These are phyloP conservation scores for Pica pica DNA, from an alignment of 2,113 vertebrate genomes.

Conservation along the genomic window DNA sequence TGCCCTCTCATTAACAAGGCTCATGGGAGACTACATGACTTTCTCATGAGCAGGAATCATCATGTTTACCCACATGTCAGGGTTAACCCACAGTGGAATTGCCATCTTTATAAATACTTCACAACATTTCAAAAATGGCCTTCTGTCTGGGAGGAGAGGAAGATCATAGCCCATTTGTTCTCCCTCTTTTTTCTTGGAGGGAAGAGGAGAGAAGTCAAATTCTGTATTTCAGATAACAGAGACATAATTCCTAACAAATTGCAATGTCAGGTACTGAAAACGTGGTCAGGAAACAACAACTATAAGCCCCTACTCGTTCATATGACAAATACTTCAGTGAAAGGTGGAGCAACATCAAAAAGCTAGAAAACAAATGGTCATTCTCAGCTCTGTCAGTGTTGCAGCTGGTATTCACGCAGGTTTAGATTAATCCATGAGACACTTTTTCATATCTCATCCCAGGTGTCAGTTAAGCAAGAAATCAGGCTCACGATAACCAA, in stretches of 20 bases:
- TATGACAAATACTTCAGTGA: slow-evolving; percentile 39
- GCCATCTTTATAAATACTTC: neutral
- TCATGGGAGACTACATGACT: neutral
- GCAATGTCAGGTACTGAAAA: slow-evolving; percentile 7
- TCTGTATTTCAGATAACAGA: neutral
- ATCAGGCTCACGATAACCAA: slow-evolving; percentile 88
- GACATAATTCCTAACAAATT: neutral
- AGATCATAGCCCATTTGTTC: neutral
- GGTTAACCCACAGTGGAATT: neutral
- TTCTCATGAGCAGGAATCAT: neutral
- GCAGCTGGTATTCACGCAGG: neutral
- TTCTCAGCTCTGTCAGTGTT: neutral
- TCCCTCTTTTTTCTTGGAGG: neutral
- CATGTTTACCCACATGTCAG: neutral
- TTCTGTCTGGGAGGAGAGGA: neutral
- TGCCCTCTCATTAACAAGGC: neutral
- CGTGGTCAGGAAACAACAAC: slow-evolving; percentile 30
- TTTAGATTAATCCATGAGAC: neutral
- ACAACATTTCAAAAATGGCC: neutral
- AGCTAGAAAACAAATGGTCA: slow-evolving; percentile 27
- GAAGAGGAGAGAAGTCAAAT: neutral
- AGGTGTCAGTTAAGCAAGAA: slow-evolving; percentile 84
- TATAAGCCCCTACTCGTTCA: neutral
- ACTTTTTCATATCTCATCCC: neutral
- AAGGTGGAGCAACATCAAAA: slow-evolving; percentile 28